Base-by-base conservation (phyloP, 1,140 invertebrate species). In the Triops longicaudatus region DNA sequence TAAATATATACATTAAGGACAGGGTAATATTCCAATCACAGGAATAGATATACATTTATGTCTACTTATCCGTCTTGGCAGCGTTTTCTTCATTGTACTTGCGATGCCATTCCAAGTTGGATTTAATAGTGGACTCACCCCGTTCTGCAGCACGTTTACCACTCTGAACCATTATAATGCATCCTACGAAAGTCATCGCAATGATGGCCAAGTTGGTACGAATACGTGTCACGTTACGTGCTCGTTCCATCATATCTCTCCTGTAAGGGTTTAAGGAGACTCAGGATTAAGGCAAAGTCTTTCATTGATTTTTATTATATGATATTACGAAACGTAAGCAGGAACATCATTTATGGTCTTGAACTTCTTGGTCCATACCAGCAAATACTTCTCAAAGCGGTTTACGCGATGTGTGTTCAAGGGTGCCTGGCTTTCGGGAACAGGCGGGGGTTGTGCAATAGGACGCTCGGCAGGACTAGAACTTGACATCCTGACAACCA, bases 291-390 rank as follows among this genome's bases (percentile, higher is more conserved):
- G 31, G 31, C 7, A 2, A 37, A 7, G 2, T 7, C 31, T 37
- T 37, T 37, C 31, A 37, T 37, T 37, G 7, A 37, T 37, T 7
- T 37, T 2, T 7, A 7, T 37, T 2, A 2, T 7, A 37, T 37
- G 44, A 50, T n/a, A 63, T 75, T 42, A 75, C 74, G 74, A 43
- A 26, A 75, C 74, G 42, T 76, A 78, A 50, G 42, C 31, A 10
- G 78, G 78, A 22, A 78, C 78, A 37, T 75, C 74, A 1, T 76
- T 73, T 9, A 77, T 26, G 22, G 78, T 76, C 26, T 72, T 63
- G 26, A 78, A 78, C n/a, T 73, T 63, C 73, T 78, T 78, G 2
- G 75, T 78, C 72, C 74, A 78, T 26, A 78, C 78, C 10, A 78
- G 78, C 50, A 78, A 27, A 73, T 78, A 78, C 26, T 72, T 78